These are phyloP conservation scores for Prionailurus viverrinus DNA, from an alignment of 2,113 vertebrate genomes.

Conservation along the genomic window DNA sequence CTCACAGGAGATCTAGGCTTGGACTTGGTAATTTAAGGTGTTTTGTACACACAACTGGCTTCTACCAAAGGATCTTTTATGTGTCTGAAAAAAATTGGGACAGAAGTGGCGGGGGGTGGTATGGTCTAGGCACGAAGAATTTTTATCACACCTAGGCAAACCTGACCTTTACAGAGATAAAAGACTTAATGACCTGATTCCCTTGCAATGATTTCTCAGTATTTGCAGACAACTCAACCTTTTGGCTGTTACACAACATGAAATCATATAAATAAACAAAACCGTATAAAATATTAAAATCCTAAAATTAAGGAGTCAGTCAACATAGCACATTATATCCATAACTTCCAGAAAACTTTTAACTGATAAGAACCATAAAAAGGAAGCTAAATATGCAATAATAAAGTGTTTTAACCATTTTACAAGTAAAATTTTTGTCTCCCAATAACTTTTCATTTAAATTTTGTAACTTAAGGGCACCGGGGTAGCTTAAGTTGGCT, in stretches of 20 bases:
- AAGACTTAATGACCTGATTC: not conserved
- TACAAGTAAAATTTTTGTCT: slow-evolving; percentile 10
- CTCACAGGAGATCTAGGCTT: not conserved
- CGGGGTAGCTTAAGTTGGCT: too few species aligned
- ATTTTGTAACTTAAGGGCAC: not conserved
- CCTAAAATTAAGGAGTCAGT: not conserved
- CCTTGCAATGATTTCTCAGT: not conserved
- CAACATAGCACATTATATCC: not conserved
- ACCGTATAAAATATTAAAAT: not conserved
- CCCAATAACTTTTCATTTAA: not conserved
- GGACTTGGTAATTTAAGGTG: not conserved
- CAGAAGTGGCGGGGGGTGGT: too few species aligned
- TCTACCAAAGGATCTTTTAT: not conserved
- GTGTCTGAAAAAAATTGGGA: not conserved
- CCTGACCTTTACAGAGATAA: not conserved
- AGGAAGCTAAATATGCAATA: not conserved
- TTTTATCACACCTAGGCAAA: rapidly evolving
- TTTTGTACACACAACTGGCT: not conserved
- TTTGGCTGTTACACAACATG: not conserved
- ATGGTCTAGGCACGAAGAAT: slow-evolving; percentile 16
- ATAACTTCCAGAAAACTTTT: not conserved
- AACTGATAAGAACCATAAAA: not conserved
- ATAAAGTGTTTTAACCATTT: slow-evolving; percentile 3
- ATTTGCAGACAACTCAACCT: not conserved
- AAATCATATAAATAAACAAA: not conserved